Evolutionary conservation across 2,113 vertebrate species (phyloP), one percentile per base, ranked within the genome.

Genomic region (Amia ocellicauda): DNA sequence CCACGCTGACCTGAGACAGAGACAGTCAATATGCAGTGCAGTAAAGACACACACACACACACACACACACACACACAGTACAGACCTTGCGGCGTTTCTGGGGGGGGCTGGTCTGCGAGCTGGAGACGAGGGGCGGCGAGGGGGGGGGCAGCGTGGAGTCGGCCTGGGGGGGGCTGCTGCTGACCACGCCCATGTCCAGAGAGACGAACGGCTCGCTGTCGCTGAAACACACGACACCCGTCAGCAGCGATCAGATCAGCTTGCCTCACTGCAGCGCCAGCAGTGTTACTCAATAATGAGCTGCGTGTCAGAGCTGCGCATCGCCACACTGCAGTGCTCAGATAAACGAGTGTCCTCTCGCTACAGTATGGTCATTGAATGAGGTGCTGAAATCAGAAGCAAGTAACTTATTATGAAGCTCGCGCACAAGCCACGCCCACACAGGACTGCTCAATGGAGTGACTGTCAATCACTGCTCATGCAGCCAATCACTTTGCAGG

Each of bases 11-110:
- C 13, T 17, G 20, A 58, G 55, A 53, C 19, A 58, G 20, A 7
- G 28, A 57, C 50, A 45, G 59, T 63, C 2, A 54, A 62, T 16
- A 8, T 60, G 22, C 27, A 19, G 8, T 40, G 11, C 13, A 54
- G 11, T 24, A 55, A 41, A 41, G 7, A 14, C 31, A 36, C 31
- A 36, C 57, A 22, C 9, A 62, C 29, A 41, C 23, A 28, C 51
- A 28, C n/a, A 3, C 47, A 51, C n/a, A 53, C 20, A 31, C 16
- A 26, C 14, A 3, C 7, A n/a, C 7, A 17, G 41, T 3, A 41
- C n/a, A 31, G 54, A 83, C 88, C 87, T 90, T 90, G 72, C 86
- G 86, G 19, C 71, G 84, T 74, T 89, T 90, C 50, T 86, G 81
- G 1, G 82, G 84, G 1, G 90, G 88, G 1, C 86, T 90, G 22